Evolutionary conservation across 2,113 vertebrate genomes (phyloP).

Genomic region (Lepisosteus oculatus): DNA sequence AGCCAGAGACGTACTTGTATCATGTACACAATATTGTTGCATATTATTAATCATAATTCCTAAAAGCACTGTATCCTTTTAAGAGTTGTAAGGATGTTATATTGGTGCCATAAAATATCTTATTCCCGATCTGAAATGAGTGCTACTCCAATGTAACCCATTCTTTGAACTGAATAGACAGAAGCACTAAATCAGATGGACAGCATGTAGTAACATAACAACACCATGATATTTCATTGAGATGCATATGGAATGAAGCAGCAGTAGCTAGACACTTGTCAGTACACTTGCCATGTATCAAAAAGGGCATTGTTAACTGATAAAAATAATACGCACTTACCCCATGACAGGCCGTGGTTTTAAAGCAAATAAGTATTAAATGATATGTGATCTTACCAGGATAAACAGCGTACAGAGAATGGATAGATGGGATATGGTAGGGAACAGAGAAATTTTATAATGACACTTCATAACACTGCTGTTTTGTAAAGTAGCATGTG

Average conservation of each 20-base stretch:
- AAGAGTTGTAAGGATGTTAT: constrained; percentile 39
- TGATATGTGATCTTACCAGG: constrained; percentile 42
- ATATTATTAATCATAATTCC: constrained; percentile 38
- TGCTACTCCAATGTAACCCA: constrained; percentile 23
- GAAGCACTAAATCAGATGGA: constrained; percentile 47
- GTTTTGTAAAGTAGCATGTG: constrained; percentile 66
- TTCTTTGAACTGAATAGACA: constrained; percentile 29
- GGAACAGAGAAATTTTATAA: constrained; percentile 59
- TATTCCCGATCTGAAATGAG: constrained; percentile 28
- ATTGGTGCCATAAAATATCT: constrained; percentile 27
- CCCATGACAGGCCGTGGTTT: constrained; percentile 64
- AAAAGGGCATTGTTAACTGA: constrained; percentile 62
- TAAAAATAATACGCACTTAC: constrained; percentile 69
- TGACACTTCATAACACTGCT: constrained; percentile 62
- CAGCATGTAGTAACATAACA: constrained; percentile 62
- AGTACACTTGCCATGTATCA: constrained; percentile 69
- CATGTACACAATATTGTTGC: too few relatives aligned
- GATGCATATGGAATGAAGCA: constrained; percentile 71
- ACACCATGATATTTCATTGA: constrained; percentile 66
- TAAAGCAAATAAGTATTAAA: constrained; percentile 74
- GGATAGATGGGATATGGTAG: constrained; percentile 43
- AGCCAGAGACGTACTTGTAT: too few relatives aligned
- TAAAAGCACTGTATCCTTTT: constrained; percentile 36
- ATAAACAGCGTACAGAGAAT: too few relatives aligned
- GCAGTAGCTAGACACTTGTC: constrained; percentile 70